These are phyloP conservation scores for Acrocephalus kingi DNA, from an alignment of 2,113 vertebrate species.

Conservation along the genomic window DNA sequence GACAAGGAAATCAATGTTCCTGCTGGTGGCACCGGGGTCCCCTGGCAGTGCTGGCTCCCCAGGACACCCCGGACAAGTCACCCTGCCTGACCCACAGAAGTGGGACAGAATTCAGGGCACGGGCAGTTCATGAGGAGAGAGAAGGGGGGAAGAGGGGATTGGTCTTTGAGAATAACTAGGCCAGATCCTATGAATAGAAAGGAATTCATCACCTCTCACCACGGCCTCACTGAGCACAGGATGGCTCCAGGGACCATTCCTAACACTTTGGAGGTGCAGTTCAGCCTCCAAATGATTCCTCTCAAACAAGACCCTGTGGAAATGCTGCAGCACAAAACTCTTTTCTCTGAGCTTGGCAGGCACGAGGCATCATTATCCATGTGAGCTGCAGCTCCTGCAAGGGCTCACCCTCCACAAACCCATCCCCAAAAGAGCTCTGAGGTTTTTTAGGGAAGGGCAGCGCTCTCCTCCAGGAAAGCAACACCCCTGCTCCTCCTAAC, in stretches of 20 bases:
- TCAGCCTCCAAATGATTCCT: neutral
- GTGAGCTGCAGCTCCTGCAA: neutral
- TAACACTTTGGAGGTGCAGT: constrained; percentile 3
- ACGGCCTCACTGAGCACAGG: neutral
- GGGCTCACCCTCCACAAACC: neutral
- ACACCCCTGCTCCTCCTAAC: neutral
- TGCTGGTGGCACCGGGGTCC: neutral
- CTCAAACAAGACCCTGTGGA: neutral
- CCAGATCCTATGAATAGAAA: constrained; percentile 37
- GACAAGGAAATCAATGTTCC: neutral
- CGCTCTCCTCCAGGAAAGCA: neutral
- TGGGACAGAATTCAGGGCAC: neutral
- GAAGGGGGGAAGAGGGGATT: neutral
- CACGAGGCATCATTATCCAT: neutral
- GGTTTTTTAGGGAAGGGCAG: neutral
- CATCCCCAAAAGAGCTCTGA: neutral
- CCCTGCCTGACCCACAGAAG: neutral
- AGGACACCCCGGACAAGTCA: neutral
- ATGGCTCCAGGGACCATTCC: neutral
- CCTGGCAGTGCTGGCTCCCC: neutral
- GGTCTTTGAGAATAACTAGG: constrained; percentile 24
- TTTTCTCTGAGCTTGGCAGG: neutral
- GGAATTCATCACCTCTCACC: constrained; percentile 6
- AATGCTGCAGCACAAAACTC: neutral
- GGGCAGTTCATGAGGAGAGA: neutral